Evolutionary conservation across 2,113 vertebrate genomes (phyloP).

Genomic region (Eurystomus gularis): DNA sequence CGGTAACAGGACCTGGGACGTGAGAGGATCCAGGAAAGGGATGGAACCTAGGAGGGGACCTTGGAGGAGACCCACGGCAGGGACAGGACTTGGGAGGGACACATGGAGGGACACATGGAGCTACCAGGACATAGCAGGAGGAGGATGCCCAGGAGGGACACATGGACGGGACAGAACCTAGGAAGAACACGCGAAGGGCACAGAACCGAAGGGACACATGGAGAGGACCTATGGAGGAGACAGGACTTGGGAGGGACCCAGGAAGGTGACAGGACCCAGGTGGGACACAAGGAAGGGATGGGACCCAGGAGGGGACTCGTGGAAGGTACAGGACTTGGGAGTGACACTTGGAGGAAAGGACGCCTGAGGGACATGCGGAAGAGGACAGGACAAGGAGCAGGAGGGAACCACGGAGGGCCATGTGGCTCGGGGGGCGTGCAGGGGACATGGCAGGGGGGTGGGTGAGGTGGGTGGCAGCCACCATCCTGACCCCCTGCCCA

Average conservation of each 20-base stretch:
- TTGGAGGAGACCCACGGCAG: too few relatives aligned
- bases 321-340: not conserved
- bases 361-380: not conserved
- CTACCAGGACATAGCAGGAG: not conserved
- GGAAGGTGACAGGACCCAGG: not conserved
- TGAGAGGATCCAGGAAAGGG: too few relatives aligned
- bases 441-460: not conserved
- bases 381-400: not conserved
- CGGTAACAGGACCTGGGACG: too few relatives aligned
- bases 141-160: too few relatives aligned
- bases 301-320: too few relatives aligned
- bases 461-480: not conserved
- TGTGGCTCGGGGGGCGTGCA: accelerated
- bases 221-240: not conserved
- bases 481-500: not conserved
- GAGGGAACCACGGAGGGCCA: not conserved
- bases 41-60: too few relatives aligned
- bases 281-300: not conserved
- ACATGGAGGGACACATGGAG: too few relatives aligned
- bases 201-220: too few relatives aligned
- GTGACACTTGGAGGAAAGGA: not conserved
- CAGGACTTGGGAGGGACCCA: not conserved
- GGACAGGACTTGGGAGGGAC: not conserved
- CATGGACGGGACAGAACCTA: too few relatives aligned
- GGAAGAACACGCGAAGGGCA: not conserved